These are phyloP conservation scores for Cephalotes varians DNA, from an alignment of 2,888 invertebrate species.

Conservation along the genomic window DNA sequence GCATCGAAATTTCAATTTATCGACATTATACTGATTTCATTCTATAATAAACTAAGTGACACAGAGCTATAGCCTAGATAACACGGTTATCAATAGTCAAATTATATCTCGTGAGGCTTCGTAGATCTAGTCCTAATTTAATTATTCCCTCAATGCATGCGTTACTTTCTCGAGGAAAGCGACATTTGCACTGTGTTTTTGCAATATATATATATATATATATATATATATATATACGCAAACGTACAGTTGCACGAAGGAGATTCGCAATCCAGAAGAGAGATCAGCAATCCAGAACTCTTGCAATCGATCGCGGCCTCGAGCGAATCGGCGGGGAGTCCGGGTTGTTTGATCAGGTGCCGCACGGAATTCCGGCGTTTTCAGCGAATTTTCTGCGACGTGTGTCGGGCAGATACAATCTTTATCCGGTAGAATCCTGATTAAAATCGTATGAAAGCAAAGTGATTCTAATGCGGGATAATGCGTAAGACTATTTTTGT, in stretches of 20 bases:
- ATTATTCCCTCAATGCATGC: neutral
- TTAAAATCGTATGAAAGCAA: neutral
- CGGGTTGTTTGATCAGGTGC: slow-evolving; percentile 46
- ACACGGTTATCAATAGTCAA: neutral
- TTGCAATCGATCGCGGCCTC: slow-evolving; percentile 22
- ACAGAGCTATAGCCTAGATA: neutral
- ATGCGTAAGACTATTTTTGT: neutral
- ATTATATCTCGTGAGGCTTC: neutral
- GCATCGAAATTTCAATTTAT: slow-evolving; percentile 40
- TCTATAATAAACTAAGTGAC: neutral
- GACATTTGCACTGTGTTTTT: neutral
- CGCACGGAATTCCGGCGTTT: slow-evolving; percentile 14
- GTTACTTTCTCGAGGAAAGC: neutral
- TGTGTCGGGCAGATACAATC: neutral
- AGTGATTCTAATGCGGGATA: neutral
- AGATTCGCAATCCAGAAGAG: neutral
- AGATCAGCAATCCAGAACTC: slow-evolving; percentile 13
- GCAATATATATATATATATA: no score
- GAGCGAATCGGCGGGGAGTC: slow-evolving; percentile 17
- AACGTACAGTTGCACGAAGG: neutral
- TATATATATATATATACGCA: no score
- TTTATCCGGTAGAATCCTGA: neutral
- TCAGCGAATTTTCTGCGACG: slow-evolving; percentile 2
- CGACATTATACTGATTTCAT: slow-evolving; percentile 14
- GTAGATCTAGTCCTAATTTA: neutral